Conservation (phyloP, 64 coral and sea anemone species). For the Pocillopora damicornis region DNA sequence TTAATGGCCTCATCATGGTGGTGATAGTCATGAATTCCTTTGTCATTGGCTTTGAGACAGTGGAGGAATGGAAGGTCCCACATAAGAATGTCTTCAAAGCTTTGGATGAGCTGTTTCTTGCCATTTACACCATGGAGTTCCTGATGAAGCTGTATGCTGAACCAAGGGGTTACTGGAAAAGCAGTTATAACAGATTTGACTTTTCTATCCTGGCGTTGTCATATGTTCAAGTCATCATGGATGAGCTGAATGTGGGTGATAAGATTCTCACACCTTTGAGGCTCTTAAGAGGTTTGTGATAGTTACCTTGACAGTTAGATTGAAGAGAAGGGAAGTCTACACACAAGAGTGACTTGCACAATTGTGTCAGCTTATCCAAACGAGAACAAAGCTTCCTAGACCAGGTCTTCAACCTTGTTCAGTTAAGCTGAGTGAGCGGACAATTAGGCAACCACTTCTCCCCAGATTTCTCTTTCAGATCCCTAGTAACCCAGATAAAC, state of each 20-base stretch:
- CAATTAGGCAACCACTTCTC: no score
- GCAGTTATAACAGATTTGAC: conserved; percentile 97
- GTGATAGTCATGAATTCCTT: conserved; percentile 87
- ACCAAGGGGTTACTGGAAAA: conserved; percentile 88
- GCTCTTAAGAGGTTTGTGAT: conserved; percentile 80
- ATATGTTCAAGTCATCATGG: conserved; percentile 89
- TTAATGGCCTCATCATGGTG: conserved; percentile 92
- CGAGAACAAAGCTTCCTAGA: no score
- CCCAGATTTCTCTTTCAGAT: no score
- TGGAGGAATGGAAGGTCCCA: conserved; percentile 50
- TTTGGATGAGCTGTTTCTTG: conserved; percentile 84
- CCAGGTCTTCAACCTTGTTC: no score
- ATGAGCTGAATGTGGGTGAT: conserved; percentile 91
- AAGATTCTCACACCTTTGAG: conserved; percentile 88
- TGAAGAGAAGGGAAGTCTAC: no score
- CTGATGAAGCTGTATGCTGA: conserved; percentile 92
- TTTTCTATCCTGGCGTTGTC: conserved; percentile 84
- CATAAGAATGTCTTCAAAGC: conserved; percentile 65
- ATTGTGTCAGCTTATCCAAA: no score
- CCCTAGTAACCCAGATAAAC: no score
- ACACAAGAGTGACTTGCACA: not conserved
- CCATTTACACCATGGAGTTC: conserved; percentile 98
- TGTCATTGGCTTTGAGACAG: conserved; percentile 93
- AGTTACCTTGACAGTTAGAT: not conserved
- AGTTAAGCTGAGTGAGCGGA: no score